A percentile compares a stretch with the other conserved stretches of the same genome.
Conservation (phyloP, 2,113 vertebrate species). For the Melanerpes aurifrons region DNA sequence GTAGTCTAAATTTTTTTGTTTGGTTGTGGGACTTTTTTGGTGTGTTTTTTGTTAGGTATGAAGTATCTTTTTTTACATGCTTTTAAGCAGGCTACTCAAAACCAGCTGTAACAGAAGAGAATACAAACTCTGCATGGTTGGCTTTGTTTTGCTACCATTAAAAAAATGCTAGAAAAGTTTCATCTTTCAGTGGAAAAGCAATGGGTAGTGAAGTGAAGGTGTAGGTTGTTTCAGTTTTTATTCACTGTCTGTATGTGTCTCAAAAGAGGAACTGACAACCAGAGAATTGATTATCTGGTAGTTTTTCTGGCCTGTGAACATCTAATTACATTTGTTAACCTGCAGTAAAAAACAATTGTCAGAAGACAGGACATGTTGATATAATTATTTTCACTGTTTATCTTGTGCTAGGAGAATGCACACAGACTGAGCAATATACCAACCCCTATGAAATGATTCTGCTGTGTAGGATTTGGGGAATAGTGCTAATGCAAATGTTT, state of each 20-base stretch:
- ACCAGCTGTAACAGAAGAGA: not conserved
- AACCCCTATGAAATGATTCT: not conserved
- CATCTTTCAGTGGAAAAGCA: not conserved
- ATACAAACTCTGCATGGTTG: not conserved
- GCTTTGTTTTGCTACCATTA: not conserved
- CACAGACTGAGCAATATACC: not conserved
- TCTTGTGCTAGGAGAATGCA: not conserved
- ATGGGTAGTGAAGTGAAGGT: not conserved
- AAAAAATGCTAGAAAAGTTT: not conserved
- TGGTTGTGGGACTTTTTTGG: not conserved
- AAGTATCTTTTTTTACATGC: not conserved
- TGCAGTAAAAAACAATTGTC: not conserved
- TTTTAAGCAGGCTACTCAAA: not conserved
- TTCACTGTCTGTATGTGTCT: not conserved
- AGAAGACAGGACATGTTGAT: not conserved
- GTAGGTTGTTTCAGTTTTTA: not conserved
- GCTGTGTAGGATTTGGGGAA: not conserved
- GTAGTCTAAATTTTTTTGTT: not conserved
- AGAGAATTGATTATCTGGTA: constrained; percentile 21
- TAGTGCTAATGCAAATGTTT: not conserved
- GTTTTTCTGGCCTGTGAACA: not conserved
- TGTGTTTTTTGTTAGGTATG: not conserved
- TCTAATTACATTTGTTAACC: constrained; percentile 35
- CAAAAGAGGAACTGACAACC: constrained; percentile 6
- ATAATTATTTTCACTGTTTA: constrained; percentile 38